These are phyloP conservation scores for Synergus gifuensis DNA, from an alignment of 2,888 invertebrate genomes.

Conservation along the genomic window DNA sequence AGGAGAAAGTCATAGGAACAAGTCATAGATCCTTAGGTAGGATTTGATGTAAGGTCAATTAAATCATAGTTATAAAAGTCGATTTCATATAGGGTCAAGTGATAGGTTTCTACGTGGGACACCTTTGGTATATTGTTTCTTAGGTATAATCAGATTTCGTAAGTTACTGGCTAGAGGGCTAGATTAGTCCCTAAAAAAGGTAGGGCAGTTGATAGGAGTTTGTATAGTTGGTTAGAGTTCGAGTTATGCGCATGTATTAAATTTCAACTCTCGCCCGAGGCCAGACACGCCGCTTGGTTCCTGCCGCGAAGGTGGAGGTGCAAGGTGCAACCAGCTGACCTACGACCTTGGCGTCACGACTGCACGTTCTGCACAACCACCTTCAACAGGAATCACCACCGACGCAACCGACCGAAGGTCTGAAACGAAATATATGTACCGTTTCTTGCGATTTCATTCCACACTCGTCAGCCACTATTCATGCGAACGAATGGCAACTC, in stretches of 20 bases:
- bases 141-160: constrained; percentile 7
- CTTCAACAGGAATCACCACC: constrained; percentile 44
- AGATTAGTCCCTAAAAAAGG: constrained; percentile 39
- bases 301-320: constrained; percentile 67
- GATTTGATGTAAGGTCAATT: no score
- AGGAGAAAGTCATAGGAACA: no score
- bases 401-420: constrained; percentile 22
- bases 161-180: background rate
- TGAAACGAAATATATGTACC: constrained; percentile 41
- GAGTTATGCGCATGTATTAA: constrained; percentile 70
- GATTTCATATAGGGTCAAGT: no score
- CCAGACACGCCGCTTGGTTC: constrained; percentile 66
- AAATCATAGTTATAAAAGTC: no score
- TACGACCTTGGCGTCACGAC: constrained; percentile 74
- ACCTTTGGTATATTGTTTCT: background rate
- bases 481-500: constrained; percentile 26
- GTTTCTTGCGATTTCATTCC: constrained; percentile 45
- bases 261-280: constrained; percentile 72
- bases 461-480: constrained; percentile 27
- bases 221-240: constrained; percentile 27
- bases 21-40: no score
- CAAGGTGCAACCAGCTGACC: constrained; percentile 73
- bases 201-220: constrained; percentile 31
- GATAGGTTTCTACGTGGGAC: no score
- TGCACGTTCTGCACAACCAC: constrained; percentile 48